phyloP scores from a whole-genome alignment of 2,888 invertebrate genomes.

The Agrochola litura region DNA sequence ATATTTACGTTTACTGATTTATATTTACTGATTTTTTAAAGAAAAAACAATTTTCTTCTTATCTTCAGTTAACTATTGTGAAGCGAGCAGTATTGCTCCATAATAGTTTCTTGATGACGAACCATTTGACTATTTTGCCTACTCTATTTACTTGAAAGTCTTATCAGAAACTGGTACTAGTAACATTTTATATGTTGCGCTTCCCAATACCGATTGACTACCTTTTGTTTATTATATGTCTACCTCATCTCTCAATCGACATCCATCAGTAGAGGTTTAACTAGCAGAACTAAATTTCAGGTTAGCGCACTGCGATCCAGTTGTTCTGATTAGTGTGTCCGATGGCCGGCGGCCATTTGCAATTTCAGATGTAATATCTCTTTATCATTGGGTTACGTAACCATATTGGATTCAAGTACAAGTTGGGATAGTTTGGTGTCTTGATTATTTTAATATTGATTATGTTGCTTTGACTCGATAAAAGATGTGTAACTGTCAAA shows the following conservation, averaged over 20 bases:
- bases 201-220: no score
- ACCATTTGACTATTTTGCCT: no score
- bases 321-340: constrained; percentile 57
- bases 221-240: no score
- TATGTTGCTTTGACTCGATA: neutral
- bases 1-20: no score
- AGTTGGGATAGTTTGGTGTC: neutral
- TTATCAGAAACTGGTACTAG: no score
- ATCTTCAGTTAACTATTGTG: no score
- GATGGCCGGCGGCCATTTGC: constrained; percentile 49
- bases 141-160: no score
- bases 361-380: constrained; percentile 48
- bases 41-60: no score
- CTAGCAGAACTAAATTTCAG: constrained; percentile 54
- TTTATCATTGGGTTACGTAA: constrained; percentile 28
- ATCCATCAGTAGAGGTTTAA: constrained; percentile 24
- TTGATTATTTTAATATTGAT: neutral
- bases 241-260: constrained; percentile 24
- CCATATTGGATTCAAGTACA: constrained; percentile 14
- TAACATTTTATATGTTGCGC: no score
- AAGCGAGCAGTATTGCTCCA: neutral
- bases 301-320: constrained; percentile 46
- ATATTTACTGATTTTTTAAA: no score
- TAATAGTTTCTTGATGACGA: neutral
- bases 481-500: neutral